Conservation (phyloP, 2,888 invertebrate species). For the Pardosa pseudoannulata region DNA sequence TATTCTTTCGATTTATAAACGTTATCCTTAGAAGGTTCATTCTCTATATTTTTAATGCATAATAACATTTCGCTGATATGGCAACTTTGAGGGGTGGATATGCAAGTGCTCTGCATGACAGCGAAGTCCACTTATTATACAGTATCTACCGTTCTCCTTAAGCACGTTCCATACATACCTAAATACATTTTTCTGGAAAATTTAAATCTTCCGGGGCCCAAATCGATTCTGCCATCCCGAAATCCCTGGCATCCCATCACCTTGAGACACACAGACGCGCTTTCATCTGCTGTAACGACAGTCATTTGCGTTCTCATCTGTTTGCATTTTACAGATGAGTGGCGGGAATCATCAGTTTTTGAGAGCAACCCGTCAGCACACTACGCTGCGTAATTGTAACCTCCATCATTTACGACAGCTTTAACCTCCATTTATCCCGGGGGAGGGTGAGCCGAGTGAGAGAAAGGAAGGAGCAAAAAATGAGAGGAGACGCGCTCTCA, state of each 20-base stretch:
- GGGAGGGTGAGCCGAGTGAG: constrained; percentile 16
- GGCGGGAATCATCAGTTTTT: constrained; percentile 17
- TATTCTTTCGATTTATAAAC: too few species aligned
- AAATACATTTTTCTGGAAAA: not conserved
- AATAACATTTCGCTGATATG: too few species aligned
- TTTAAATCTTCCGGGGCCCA: not conserved
- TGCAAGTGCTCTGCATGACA: too few species aligned
- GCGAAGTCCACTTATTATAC: too few species aligned
- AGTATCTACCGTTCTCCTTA: too few species aligned
- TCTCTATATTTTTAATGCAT: too few species aligned
- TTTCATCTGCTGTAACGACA: constrained; percentile 32
- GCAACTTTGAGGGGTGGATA: too few species aligned
- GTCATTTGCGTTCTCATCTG: constrained; percentile 33
- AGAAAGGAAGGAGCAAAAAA: too few species aligned
- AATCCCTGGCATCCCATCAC: not conserved
- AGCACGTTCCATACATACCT: not conserved
- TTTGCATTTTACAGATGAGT: constrained; percentile 63
- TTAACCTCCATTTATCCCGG: constrained; percentile 68
- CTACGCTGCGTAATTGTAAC: constrained; percentile 66
- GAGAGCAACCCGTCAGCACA: constrained; percentile 25
- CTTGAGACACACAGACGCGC: not conserved
- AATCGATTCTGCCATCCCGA: not conserved
- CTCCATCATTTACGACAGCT: constrained; percentile 72
- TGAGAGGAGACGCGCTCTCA: constrained; percentile 51
- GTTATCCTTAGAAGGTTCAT: too few species aligned